Evolutionary conservation across 2,113 vertebrate genomes (phyloP), one percentile per base, ranked within the genome.

Genomic region (Cygnus buccinator): DNA sequence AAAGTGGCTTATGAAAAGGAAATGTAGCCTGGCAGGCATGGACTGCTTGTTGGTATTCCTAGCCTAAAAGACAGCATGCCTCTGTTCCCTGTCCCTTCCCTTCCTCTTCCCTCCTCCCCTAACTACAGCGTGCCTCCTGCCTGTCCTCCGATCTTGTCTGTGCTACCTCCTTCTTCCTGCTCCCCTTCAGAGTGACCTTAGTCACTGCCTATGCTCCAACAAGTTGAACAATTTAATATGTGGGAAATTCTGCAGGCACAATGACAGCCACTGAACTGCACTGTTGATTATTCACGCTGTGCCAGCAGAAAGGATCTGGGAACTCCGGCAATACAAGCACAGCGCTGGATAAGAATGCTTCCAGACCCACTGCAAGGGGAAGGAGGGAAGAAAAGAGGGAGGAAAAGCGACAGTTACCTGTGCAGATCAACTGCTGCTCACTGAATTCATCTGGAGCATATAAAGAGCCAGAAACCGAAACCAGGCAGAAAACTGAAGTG

Each of bases 1-100:
- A 93, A 97, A 97, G 95, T 87, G 77, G 91, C 93, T 93, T 88
- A 72, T 61, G 85, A 86, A 94, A 84, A 73, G 87, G 87, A 94
- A 91, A 93, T 59, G 90, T 15, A 95, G 84, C 81, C 89, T 87
- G 84, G 81, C 86, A 93, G 84, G 87, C 97, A 95, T 29, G 54
- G 79, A 91, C 50, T 68, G 57, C 67, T 88, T 87, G 73, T 58
- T 89, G 91, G 74, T 91, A 90, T 85, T 91, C 72, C 84, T 90
- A 10, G 0, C 65, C 63, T 57, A 72, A 65, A 89, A 94, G 84
- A 91, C 52, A 78, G 68, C 29, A 43, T 21, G 48, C 65, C 90
- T 83, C 96, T 92, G 39, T 82, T 80, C 65, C 89, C 86, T 62
- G 62, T 74, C 62, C 84, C 37, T 94, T 96, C 67, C 50, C 33